Evolutionary conservation across 2,888 invertebrate genomes (phyloP), one percentile per base, ranked within the genome.

Genomic region (Atrina japonica): DNA sequence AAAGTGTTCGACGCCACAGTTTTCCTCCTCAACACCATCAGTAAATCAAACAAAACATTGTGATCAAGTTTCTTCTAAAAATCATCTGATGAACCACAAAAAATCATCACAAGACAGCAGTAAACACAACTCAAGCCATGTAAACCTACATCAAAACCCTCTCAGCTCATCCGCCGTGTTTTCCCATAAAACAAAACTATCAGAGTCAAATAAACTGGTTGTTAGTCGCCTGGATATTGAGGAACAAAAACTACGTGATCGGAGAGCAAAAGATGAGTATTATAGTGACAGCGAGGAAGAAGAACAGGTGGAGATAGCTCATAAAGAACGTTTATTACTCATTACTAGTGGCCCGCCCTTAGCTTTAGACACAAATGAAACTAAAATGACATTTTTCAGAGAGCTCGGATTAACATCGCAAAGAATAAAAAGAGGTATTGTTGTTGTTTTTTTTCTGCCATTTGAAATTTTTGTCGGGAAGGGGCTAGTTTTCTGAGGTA

Each of bases 211-310:
- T 27, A 55, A 30, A 16, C 23, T 43, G 35, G 66, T 75, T 3
- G 65, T 76, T 9, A 90, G 90, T 75, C 88, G 88, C 66, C 77
- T 91, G 23, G 91, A 91, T 77, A 71, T 86, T 41, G 85, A 88
- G 55, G 89, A 88, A 61, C 69, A 80, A 43, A 83, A 79, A 41
- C 73, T 88, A 52, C 82, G 83, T 25, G 79, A 86, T 72, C 73
- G 82, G 27, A 78, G 88, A 11, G 40, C 73, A 2, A 79, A 80
- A 45, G 56, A 72, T 45, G 80, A 77, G 29, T 81, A 85, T 66
- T 82, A 83, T n/a, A 83, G 83, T 29, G 83, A 83, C 40, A 83
- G 81, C 61, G 85, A 82, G 35, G 78, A 76, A 64, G 86, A 87
- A 41, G 82, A 77, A 3, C 85, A 83, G 49, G 82, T 82, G 9